A percentile compares a stretch with the other conserved stretches of the same genome.
These are phyloP conservation scores for Kradibia gibbosae DNA, from an alignment of 1,140 invertebrate genomes.

Conservation along the genomic window DNA sequence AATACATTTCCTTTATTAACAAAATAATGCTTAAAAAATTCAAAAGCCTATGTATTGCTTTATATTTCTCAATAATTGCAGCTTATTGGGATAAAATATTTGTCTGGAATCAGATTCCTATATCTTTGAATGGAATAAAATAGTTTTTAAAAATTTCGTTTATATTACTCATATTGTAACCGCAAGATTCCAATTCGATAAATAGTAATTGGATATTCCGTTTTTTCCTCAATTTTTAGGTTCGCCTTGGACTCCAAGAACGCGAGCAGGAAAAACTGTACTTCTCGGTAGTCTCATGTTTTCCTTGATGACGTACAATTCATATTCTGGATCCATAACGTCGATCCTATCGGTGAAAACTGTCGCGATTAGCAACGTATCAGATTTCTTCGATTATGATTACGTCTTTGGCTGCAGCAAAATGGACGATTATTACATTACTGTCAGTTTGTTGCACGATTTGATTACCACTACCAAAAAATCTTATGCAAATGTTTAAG, in stretches of 20 bases:
- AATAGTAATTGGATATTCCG: neutral
- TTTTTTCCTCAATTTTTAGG: conserved; percentile 64
- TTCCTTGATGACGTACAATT: conserved; percentile 75
- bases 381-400: conserved; percentile 75
- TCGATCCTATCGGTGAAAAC: conserved; percentile 78
- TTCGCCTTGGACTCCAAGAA: conserved; percentile 74
- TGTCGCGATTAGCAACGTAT: conserved; percentile 74
- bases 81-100: too few species aligned
- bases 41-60: too few species aligned
- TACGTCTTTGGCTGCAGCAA: conserved; percentile 76
- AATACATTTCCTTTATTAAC: too few species aligned
- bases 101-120: too few species aligned
- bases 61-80: too few species aligned
- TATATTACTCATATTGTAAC: too few species aligned
- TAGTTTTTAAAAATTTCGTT: too few species aligned
- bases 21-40: too few species aligned
- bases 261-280: conserved; percentile 74
- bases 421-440: conserved; percentile 67
- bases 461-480: too few species aligned
- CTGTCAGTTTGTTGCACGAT: conserved; percentile 56
- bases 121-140: too few species aligned
- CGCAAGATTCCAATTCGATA: neutral
- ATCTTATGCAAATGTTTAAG: too few species aligned
- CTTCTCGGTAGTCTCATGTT: conserved; percentile 76
- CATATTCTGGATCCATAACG: conserved; percentile 78